Conservation (phyloP, 2,797 vertebrate species). For the Falco columbarius region DNA sequence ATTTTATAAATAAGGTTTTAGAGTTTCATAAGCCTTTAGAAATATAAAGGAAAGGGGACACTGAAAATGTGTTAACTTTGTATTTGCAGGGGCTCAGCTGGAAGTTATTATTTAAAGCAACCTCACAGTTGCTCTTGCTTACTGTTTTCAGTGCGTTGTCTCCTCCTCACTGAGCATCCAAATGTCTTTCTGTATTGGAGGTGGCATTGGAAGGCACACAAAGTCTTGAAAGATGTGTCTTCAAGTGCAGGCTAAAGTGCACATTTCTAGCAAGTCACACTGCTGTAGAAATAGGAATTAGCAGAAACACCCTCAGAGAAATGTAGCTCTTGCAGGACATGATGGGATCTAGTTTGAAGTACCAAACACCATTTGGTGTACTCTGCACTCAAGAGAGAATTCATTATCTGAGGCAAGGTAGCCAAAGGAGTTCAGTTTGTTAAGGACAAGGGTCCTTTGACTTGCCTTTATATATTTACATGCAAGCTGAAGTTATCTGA, state of each 20-base stretch:
- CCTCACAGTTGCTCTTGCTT: not conserved
- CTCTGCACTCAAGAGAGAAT: not conserved
- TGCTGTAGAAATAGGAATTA: not conserved
- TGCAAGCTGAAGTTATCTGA: not conserved
- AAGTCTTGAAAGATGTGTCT: not conserved
- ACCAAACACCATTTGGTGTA: not conserved
- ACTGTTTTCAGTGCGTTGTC: not conserved
- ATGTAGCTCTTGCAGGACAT: not conserved
- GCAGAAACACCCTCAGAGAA: not conserved
- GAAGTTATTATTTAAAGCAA: not conserved
- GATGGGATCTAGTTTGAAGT: not conserved
- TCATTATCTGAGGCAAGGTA: not conserved
- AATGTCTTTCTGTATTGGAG: not conserved
- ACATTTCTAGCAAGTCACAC: not conserved
- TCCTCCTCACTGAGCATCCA: not conserved
- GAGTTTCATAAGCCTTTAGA: not conserved
- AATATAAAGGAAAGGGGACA: not conserved
- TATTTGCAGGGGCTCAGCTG: not conserved
- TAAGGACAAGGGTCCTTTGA: not conserved
- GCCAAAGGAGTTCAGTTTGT: not conserved
- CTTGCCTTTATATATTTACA: not conserved
- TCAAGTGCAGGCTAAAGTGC: not conserved
- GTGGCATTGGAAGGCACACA: not conserved
- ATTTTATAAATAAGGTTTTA: not conserved
- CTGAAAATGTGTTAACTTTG: not conserved